These are phyloP conservation scores for Lasioglossum vierecki DNA, from an alignment of 2,888 invertebrate species.

Conservation along the genomic window DNA sequence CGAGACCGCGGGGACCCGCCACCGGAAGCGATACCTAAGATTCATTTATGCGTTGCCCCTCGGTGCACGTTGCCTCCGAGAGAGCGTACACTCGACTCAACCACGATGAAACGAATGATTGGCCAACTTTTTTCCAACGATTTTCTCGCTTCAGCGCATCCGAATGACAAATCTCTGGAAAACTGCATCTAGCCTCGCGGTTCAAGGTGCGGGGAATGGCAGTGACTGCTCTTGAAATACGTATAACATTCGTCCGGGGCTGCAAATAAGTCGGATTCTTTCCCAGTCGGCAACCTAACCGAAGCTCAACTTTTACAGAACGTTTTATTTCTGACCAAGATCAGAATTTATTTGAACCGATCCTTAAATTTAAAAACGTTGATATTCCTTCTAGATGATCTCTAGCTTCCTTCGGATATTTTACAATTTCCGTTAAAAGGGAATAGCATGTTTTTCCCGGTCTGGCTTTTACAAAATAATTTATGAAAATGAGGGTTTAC, in stretches of 20 bases:
- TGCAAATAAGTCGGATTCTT: neutral
- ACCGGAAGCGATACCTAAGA: slow-evolving; percentile 46
- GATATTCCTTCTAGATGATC: neutral
- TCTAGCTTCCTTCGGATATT: neutral
- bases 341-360: neutral
- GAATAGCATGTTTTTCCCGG: neutral
- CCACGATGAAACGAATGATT: slow-evolving; percentile 21
- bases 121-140: slow-evolving; percentile 30
- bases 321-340: neutral
- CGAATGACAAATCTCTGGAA: slow-evolving; percentile 22
- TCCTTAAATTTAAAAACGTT: neutral
- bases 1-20: slow-evolving; percentile 12
- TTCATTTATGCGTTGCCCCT: slow-evolving; percentile 44
- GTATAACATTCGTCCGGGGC: neutral
- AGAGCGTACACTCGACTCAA: neutral
- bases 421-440: neutral
- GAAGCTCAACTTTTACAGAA: neutral
- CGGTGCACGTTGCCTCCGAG: neutral
- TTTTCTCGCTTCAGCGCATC: slow-evolving; percentile 26
- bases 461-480: neutral
- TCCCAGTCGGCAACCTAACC: neutral
- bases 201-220: neutral
- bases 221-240: neutral
- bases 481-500: neutral
- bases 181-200: neutral